A percentile compares a stretch with the other conserved stretches of the same genome.
Conservation (phyloP, 2,113 vertebrate species). For the Seriola quinqueradiata region DNA sequence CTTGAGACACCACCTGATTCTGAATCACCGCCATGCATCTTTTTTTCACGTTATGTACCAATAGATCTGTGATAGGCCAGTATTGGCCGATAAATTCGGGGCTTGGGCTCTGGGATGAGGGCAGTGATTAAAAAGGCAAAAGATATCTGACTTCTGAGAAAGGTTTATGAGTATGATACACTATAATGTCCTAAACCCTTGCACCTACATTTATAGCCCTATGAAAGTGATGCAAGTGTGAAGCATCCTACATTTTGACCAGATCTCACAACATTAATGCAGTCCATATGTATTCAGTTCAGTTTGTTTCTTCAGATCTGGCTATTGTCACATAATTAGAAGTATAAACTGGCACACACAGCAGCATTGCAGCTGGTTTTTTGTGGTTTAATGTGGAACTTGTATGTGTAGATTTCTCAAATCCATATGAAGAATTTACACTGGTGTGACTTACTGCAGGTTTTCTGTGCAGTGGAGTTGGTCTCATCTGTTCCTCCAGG, state of each 20-base stretch:
- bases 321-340: background rate
- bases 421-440: background rate
- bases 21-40: too few species aligned
- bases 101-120: background rate
- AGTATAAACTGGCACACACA: background rate
- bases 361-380: background rate
- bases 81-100: too few species aligned
- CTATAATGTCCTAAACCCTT: conserved; percentile 13
- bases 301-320: background rate
- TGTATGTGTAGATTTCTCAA: background rate
- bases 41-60: too few species aligned
- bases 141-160: conserved; percentile 27
- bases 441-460: conserved; percentile 69
- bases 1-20: background rate
- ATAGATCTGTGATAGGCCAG: too few species aligned
- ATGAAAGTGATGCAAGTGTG: conserved; percentile 15
- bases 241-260: background rate
- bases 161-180: conserved; percentile 20
- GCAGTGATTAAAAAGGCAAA: conserved; percentile 22
- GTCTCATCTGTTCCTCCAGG: conserved; percentile 81
- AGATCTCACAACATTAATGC: background rate
- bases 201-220: conserved; percentile 16
- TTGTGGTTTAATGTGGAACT: background rate
- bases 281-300: background rate
- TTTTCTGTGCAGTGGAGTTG: conserved; percentile 77